Conservation (phyloP, 2,888 invertebrate genomes). For the Polymixis flavicincta region DNA sequence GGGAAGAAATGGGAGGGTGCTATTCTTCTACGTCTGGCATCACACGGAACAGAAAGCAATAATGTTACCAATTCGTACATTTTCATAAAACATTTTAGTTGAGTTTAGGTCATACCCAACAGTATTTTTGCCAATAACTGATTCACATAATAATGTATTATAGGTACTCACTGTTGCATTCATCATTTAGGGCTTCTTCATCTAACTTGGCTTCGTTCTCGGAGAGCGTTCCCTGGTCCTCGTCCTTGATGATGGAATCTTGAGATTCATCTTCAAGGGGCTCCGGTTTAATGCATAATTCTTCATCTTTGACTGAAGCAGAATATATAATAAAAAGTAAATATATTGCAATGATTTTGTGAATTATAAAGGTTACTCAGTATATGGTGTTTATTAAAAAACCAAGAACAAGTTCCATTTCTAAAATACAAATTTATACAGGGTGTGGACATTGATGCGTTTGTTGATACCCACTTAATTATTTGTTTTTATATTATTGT, state of each 20-base stretch:
- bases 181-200: slow-evolving; percentile 3
- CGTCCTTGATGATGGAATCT: slow-evolving; percentile 18
- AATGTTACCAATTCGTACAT: neutral
- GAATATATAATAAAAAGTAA: neutral
- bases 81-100: neutral
- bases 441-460: too few relatives aligned
- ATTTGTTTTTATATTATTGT: too few relatives aligned
- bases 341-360: neutral
- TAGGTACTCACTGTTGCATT: slow-evolving; percentile 34
- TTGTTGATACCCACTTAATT: too few relatives aligned
- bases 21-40: too few relatives aligned
- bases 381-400: neutral
- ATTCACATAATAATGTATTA: neutral
- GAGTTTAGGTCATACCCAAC: neutral
- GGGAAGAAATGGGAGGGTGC: too few relatives aligned
- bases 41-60: too few relatives aligned
- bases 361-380: neutral
- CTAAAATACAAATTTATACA: neutral
- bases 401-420: neutral
- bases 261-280: slow-evolving; percentile 32
- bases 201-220: slow-evolving; percentile 16
- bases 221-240: neutral
- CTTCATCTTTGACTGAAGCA: slow-evolving; percentile 47
- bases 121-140: neutral
- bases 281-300: slow-evolving; percentile 59